phyloP scores from a whole-genome alignment of 2,797 vertebrate species.

The Aplochiton taeniatus region DNA sequence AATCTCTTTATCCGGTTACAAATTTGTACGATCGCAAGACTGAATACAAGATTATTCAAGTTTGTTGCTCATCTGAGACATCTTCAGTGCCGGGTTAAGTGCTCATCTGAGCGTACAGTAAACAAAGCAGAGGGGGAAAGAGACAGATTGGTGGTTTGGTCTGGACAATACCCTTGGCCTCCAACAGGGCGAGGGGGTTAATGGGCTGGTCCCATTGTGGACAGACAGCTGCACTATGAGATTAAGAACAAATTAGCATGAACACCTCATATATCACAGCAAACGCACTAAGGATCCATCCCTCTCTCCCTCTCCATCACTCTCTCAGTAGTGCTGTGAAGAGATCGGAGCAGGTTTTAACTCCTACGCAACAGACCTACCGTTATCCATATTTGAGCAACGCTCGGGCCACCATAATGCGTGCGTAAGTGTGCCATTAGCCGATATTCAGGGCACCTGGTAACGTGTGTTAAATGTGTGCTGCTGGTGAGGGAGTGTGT shows the following conservation, averaged over 20 bases:
- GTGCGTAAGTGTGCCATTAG: slow-evolving; percentile 5
- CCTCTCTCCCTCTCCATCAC: slow-evolving; percentile 12
- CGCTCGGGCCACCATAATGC: slow-evolving; percentile 9
- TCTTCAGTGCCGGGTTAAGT: not conserved
- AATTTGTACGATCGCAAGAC: too few relatives aligned
- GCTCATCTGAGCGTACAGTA: slow-evolving; percentile 6
- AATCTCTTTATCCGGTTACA: too few relatives aligned
- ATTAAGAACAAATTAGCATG: slow-evolving; percentile 35
- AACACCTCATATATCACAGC: slow-evolving; percentile 42
- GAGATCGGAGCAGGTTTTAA: slow-evolving; percentile 33
- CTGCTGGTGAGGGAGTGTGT: slow-evolving; percentile 13
- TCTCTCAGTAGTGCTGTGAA: slow-evolving; percentile 5
- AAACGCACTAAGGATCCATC: slow-evolving; percentile 28
- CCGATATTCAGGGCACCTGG: slow-evolving; percentile 7
- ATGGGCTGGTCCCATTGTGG: slow-evolving; percentile 16
- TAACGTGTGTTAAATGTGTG: not conserved
- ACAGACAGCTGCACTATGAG: slow-evolving; percentile 23
- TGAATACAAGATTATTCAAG: too few relatives aligned
- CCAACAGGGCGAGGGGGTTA: slow-evolving; percentile 21
- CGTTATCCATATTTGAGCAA: slow-evolving; percentile 40
- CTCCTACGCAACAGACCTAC: slow-evolving; percentile 72
- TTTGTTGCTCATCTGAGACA: not conserved
- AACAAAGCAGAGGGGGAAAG: not conserved
- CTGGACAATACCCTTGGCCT: slow-evolving; percentile 29
- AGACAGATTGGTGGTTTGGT: slow-evolving; percentile 11